Conservation (phyloP, 2,797 vertebrate genomes). For the Enteromius fasciolatus region DNA sequence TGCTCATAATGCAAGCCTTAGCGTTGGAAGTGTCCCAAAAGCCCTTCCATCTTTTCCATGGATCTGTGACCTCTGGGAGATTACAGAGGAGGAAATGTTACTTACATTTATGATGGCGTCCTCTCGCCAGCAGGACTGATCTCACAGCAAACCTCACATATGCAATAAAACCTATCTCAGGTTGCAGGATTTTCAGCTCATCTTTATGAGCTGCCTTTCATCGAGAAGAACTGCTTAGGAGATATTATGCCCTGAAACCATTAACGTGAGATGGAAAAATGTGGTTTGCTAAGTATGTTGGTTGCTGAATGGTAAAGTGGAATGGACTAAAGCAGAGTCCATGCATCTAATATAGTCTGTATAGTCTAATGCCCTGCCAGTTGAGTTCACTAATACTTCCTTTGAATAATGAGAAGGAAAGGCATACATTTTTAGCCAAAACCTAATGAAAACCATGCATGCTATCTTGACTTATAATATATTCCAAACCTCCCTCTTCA, state of each 20-base stretch:
- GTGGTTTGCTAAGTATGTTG: not conserved
- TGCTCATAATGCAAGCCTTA: slow-evolving; percentile 25
- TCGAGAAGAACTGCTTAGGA: slow-evolving; percentile 20
- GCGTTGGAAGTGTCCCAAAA: slow-evolving; percentile 46
- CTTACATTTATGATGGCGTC: slow-evolving; percentile 53
- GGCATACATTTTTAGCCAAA: not conserved
- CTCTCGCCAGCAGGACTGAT: slow-evolving; percentile 55
- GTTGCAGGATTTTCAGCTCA: slow-evolving; percentile 36
- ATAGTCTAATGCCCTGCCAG: slow-evolving; percentile 12
- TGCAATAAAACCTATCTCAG: slow-evolving; percentile 51
- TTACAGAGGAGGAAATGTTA: slow-evolving; percentile 56
- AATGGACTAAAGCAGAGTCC: not conserved
- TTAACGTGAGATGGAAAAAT: slow-evolving; percentile 31
- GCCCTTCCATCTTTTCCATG: slow-evolving; percentile 57
- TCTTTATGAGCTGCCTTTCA: slow-evolving; percentile 37
- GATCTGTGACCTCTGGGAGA: slow-evolving; percentile 51
- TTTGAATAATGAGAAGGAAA: slow-evolving; percentile 50
- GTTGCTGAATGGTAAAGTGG: slow-evolving; percentile 2
- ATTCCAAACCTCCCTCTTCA: slow-evolving; percentile 23
- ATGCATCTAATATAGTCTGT: slow-evolving; percentile 12
- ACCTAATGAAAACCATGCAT: slow-evolving; percentile 22
- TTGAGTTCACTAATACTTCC: slow-evolving; percentile 23
- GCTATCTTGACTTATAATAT: slow-evolving; percentile 25
- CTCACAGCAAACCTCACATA: slow-evolving; percentile 40
- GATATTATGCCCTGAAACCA: not conserved